Evolutionary conservation across 2,113 vertebrate genomes (phyloP), one percentile per base, ranked within the genome.

Genomic region (Isurus oxyrinchus): DNA sequence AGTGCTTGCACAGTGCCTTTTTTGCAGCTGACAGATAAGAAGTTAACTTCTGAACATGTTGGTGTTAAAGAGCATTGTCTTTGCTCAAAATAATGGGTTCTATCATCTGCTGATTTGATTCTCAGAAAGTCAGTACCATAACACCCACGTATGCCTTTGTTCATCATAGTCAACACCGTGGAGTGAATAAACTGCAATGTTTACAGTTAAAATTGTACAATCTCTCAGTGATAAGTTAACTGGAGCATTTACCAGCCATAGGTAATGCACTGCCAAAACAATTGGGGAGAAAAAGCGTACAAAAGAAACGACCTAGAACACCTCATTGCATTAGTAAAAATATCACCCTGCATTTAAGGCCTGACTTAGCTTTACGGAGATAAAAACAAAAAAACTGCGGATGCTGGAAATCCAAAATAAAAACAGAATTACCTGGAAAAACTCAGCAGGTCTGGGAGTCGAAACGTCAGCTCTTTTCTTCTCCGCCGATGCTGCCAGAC

Each of bases 251-350:
- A 59, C 27, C 31, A 59, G 31, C 55, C 35, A 0, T 57, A 59
- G 2, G 87, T 31, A 90, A 49, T 59, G 53, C 31, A 93, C 57
- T 93, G 88, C 88, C 57, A 93, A n/a, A 93, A 93, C 88, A 93
- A 35, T 6, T 27, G 31, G 88, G 27, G 88, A 93, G 31, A 19
- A 93, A 93, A 53, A 2, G 49, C 55, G 86, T 11, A 49, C 21
- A 1, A 21, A 88, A 76, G n/a, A 93, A 88, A 25, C 57, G 25
- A 2, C 13, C 8, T 5, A 91, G 25, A 40, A 31, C 25, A 91
- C 31, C 55, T 0, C 53, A 90, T 55, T 59, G 31, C 25, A 57
- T 87, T 90, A 90, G 14, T 84, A 35, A 61, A 57, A n/a, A 31
- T 59, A n/a, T 90, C 53, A 57, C 27, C 25, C 49, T 57, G 3